Evolutionary conservation across 1,140 invertebrate species (phyloP), one percentile per base, ranked within the genome.

Genomic region (Drosophila pandora): DNA sequence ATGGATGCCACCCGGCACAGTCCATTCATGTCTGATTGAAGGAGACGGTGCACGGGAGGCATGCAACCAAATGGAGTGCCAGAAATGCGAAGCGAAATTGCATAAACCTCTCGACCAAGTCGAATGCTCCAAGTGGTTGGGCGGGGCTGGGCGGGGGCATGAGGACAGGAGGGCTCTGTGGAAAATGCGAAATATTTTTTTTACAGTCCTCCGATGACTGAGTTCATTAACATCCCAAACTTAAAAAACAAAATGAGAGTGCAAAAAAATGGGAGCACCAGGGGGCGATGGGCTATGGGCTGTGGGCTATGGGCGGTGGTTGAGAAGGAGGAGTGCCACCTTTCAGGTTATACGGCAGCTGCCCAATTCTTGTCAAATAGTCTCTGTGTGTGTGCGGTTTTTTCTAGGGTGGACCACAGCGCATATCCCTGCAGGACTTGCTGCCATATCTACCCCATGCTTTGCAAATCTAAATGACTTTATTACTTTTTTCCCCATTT

Each of bases 21-120:
- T 54, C 53, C 71, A 74, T 74, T 74, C 71, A 74, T 75, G 71
- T 74, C 68, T 72, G 67, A 65, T 78, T 45, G 22, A 13, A 48
- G 28, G 41, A 57, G 56, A 37, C 23, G 39, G 23, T 17, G 65
- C 62, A 55, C 48, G 59, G 64, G 32, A 60, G 54, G 54, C 72
- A 64, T 64, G 68, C 74, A 63, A 70, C 62, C 78, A 85, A 87
- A 87, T 85, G 81, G 88, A 87, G 83, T 88, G 83, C 83, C 75
- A 83, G 78, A 87, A 87, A 87, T 88, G 83, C 64, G 79, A 82
- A 79, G 83, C 74, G 79, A 87, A 87, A 87, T 87, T 88, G 83
- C 83, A 88, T 79, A 87, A 87, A 88, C 79, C 83, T 76, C 82
- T 87, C 70, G 70, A 79, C 64, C 54, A 65, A 56, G 60, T 59